phyloP scores from a whole-genome alignment of 2,113 vertebrate genomes.

The Phodopus roborovskii region DNA sequence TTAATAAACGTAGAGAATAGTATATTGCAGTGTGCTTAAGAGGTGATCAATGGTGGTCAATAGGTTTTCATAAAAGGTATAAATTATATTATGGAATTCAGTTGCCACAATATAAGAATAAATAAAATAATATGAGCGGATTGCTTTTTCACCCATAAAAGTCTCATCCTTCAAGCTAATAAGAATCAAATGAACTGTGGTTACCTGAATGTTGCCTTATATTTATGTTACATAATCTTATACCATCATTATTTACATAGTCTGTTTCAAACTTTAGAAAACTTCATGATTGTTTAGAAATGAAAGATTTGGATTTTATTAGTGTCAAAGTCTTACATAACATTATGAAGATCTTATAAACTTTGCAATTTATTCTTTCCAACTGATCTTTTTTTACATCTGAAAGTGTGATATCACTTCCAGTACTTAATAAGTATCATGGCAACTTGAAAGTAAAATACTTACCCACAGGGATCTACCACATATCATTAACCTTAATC shows the following conservation, averaged over 20 bases:
- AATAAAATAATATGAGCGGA: background rate
- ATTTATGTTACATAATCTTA: background rate
- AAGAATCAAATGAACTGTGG: conserved; percentile 34
- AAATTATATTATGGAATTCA: conserved; percentile 37
- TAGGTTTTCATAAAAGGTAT: background rate
- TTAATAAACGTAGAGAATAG: conserved; percentile 8
- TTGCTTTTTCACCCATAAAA: background rate
- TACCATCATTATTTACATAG: conserved; percentile 17
- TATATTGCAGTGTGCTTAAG: background rate
- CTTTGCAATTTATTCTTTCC: background rate
- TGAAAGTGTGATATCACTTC: background rate
- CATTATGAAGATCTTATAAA: background rate
- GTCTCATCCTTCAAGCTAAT: conserved; percentile 42
- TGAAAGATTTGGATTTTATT: background rate
- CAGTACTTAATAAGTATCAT: background rate
- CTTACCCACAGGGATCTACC: background rate
- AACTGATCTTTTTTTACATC: background rate
- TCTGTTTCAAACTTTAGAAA: background rate
- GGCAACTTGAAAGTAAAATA: background rate
- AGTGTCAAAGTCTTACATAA: background rate
- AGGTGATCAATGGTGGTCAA: conserved; percentile 56
- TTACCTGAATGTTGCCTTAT: background rate
- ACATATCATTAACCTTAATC: background rate
- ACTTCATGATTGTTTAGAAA: background rate
- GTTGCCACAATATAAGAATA: conserved; percentile 3